These are phyloP conservation scores for Cettia cetti DNA, from an alignment of 2,113 vertebrate species.

Conservation along the genomic window DNA sequence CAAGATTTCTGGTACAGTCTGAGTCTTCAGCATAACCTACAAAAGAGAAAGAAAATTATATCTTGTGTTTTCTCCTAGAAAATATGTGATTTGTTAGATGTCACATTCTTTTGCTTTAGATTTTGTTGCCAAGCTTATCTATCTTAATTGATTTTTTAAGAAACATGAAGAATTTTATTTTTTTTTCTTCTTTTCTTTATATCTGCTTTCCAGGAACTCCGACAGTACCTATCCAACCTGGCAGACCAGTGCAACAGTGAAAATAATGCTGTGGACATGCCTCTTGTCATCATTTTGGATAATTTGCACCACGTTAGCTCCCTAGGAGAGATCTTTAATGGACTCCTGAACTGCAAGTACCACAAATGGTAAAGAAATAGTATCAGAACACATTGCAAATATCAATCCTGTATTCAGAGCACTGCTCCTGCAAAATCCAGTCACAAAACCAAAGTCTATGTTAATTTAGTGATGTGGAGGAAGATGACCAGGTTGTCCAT, in stretches of 20 bases:
- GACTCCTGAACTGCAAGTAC: slow-evolving; percentile 93
- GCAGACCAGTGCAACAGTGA: slow-evolving; percentile 90
- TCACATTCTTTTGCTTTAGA: background rate
- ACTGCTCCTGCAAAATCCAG: background rate
- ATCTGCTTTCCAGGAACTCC: slow-evolving; percentile 79
- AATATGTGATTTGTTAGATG: background rate
- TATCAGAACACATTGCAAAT: background rate
- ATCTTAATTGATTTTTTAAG: background rate
- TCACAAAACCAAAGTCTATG: background rate
- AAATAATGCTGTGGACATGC: slow-evolving; percentile 80
- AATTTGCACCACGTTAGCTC: slow-evolving; percentile 95
- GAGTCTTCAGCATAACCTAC: background rate
- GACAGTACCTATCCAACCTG: slow-evolving; percentile 91
- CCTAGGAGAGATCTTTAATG: slow-evolving; percentile 95
- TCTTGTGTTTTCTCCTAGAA: background rate
- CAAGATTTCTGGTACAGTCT: background rate
- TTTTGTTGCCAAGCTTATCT: background rate
- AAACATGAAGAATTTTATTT: background rate
- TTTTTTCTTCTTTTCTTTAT: background rate
- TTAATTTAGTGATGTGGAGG: background rate
- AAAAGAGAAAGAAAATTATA: background rate
- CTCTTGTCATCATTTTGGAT: slow-evolving; percentile 93
- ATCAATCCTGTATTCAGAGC: background rate
- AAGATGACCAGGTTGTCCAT: background rate
- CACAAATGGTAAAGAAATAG: slow-evolving; percentile 83